A percentile compares a stretch with the other conserved stretches of the same genome.
Evolutionary conservation across 2,797 vertebrate species (phyloP).

Genomic region (Neoniphon sammara): DNA sequence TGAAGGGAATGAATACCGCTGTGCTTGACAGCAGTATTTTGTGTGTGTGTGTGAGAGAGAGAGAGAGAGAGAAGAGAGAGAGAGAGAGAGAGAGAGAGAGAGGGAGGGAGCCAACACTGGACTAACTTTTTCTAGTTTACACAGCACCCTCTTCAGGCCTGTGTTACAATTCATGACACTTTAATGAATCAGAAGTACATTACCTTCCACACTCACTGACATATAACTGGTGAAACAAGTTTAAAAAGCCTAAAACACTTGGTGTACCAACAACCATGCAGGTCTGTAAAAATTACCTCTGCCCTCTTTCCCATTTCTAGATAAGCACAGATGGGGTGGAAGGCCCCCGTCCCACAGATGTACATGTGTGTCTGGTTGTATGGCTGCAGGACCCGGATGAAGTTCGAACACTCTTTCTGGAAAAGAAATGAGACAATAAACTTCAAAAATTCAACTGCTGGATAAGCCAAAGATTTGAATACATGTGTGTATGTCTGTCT

Average conservation of each 20-base stretch:
- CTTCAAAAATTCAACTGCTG: neutral
- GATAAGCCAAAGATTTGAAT: conserved; percentile 39
- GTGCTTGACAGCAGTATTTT: conserved; percentile 11
- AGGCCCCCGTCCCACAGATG: conserved; percentile 95
- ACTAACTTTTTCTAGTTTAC: conserved; percentile 1
- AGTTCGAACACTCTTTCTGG: conserved; percentile 98
- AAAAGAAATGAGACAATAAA: conserved; percentile 50
- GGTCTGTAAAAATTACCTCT: conserved; percentile 85
- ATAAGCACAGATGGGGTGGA: conserved; percentile 96
- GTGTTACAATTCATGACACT: conserved; percentile 25
- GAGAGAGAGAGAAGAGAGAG: neutral
- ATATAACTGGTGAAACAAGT: conserved; percentile 38
- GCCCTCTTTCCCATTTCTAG: conserved; percentile 95
- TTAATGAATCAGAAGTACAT: conserved; percentile 37
- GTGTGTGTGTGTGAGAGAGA: neutral
- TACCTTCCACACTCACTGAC: conserved; percentile 16
- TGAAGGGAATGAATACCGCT: conserved; percentile 34
- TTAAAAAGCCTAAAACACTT: conserved; percentile 8
- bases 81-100: too few species aligned
- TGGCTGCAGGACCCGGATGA: conserved; percentile 93
- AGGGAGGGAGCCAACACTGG: neutral
- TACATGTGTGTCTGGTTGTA: conserved; percentile 98
- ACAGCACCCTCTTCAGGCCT: conserved; percentile 9
- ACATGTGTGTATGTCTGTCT: neutral
- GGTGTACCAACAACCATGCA: neutral